These are phyloP conservation scores for Diplazon laetatorius DNA, from an alignment of 2,888 invertebrate genomes.

Conservation along the genomic window DNA sequence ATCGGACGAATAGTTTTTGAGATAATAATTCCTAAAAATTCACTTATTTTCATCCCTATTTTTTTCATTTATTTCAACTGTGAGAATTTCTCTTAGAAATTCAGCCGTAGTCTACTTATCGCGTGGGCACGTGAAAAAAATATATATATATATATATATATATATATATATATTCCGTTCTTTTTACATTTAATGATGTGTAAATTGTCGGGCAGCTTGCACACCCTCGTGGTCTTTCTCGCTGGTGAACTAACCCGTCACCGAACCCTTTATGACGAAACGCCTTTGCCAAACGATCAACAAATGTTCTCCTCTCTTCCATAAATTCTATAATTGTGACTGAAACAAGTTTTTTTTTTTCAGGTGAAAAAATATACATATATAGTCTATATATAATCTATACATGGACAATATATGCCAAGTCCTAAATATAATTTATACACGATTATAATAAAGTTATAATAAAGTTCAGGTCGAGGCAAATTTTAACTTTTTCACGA, in stretches of 20 bases:
- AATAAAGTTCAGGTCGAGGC: too few species aligned
- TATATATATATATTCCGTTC: too few species aligned
- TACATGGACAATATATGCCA: background rate
- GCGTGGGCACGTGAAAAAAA: conserved; percentile 32
- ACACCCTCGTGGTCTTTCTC: conserved; percentile 58
- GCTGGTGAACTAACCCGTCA: conserved; percentile 47
- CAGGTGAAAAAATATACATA: background rate
- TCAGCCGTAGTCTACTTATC: conserved; percentile 38
- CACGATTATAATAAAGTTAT: too few species aligned
- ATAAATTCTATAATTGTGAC: conserved; percentile 44
- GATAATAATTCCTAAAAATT: too few species aligned
- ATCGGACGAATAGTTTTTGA: too few species aligned
- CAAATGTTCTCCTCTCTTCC: conserved; percentile 66
- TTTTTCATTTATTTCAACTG: conserved; percentile 22
- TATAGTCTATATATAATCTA: conserved; percentile 1
- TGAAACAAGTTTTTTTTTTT: conserved; percentile 9
- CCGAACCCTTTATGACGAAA: conserved; percentile 9
- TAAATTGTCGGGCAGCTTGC: conserved; percentile 72
- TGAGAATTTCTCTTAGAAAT: conserved; percentile 45
- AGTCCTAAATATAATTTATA: too few species aligned
- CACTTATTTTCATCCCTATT: too few species aligned
- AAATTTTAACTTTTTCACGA: too few species aligned
- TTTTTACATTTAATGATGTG: conserved; percentile 77
- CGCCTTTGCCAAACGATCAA: conserved; percentile 57
- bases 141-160: too few species aligned